Base-by-base conservation (phyloP, 2,113 vertebrate genomes). In the Chaenogobius annularis region DNA sequence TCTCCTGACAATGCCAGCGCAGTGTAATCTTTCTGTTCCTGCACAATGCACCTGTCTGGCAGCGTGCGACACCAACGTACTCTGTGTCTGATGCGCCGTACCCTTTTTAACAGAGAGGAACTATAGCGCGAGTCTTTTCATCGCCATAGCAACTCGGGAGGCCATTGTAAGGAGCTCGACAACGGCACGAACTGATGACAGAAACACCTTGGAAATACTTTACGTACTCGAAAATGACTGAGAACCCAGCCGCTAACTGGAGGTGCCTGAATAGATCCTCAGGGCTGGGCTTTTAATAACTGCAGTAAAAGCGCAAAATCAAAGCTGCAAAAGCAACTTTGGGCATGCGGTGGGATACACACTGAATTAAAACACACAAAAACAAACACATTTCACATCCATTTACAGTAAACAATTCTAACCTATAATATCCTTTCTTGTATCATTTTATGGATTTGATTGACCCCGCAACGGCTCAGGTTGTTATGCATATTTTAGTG, bases 141-240 rank as follows among this genome's bases (percentile, higher is more conserved):
- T 72, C 59, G 26, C 80, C 68, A 75, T 77, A 48, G 84, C 48
- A 85, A 82, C 82, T 13, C 23, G 10, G 43, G 17, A 4, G n/a
- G 15, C 12, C 22, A 70, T 72, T 70, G 66, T 65, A 31, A 10
- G 14, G 61, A 68, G 10, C 70, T 46, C 46, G 6, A n/a, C 58
- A 26, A 64, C 66, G 70, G 56, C 44, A 52, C 69, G 64, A 70
- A 63, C 55, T 2, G 7, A 73, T 77, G 71, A 72, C 54, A 72
- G 69, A 77, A 58, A 74, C 68, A 82, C 66, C 66, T 69, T n/a
- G 44, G 66, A 78, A 73, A 86, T 56, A 58, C 46, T 35, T 81
- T 74, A 58, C 55, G 15, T 65, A 54, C 54, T 65, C 66, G 64
- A 79, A 31, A 81, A 80, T 82, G 77, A 83, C 78, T 77, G 68